Base-by-base conservation (phyloP, 2,888 invertebrate genomes). In the Ochropleura leucogaster region DNA sequence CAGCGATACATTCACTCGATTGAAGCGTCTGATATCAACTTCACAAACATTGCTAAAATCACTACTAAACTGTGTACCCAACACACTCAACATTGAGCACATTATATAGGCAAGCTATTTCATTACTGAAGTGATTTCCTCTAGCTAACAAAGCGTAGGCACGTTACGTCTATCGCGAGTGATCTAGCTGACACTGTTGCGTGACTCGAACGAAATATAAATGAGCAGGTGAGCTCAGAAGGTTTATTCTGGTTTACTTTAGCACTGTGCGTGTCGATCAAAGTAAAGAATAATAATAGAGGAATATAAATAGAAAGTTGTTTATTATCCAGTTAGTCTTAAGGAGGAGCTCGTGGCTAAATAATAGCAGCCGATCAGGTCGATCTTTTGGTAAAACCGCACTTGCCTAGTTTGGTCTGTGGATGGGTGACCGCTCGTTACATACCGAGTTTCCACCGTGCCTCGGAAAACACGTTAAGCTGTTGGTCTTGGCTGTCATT, bases 111-210 rank as follows among this genome's bases (percentile, higher is more conserved):
- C 59, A 62, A 84, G 86, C 87, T 86, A 87, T 84, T 84, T 85
- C 84, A 91, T 91, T 93, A 91, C 90, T 90, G 92, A 93, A 93
- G 92, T 92, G 94, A 94, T 94, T 94, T 93, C 92, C 93, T 90
- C 86, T 57, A 89, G 90, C 89, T 92, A 93, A 92, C 92, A 89
- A 91, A 88, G 82, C 84, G 86, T 87, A 88, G 88, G 87, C 84
- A 88, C 90, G 83, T 92, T 91, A 88, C 90, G 91, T 90, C 88
- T 87, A 90, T 90, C 91, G 88, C 86, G 80, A 79, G 69, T 79
- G 76, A 88, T 86, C 82, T 75, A 80, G 79, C 89, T 89, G 92
- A 90, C 91, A 89, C 83, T 84, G 85, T 93, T 91, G 94, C 93
- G 94, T 93, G 92, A 90, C 89, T 83, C 44, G 68, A 74, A 67